Percentiles rank a stretch among this genome's conserved stretches.
phyloP scores from a whole-genome alignment of 2,113 vertebrate species.

The Toxostoma redivivum region DNA sequence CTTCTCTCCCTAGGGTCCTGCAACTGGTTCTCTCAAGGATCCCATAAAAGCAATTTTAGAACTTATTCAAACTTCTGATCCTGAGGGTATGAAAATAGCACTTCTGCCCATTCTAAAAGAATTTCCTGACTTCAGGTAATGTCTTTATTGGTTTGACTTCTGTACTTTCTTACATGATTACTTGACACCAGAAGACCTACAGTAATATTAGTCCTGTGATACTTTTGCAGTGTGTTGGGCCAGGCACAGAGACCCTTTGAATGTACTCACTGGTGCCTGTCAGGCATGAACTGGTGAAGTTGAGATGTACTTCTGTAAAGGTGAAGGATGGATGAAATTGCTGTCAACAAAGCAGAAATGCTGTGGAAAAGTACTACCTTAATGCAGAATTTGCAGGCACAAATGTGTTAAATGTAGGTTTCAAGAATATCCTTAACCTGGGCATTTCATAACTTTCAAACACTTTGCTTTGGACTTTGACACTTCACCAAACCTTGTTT shows the following conservation, averaged over 20 bases:
- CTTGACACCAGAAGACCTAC: background rate
- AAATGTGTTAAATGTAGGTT: background rate
- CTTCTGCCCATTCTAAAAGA: constrained; percentile 35
- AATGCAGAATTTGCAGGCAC: background rate
- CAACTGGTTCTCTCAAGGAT: background rate
- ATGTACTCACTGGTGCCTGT: background rate
- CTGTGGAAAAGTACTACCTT: background rate
- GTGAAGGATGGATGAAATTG: background rate
- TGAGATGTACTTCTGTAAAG: background rate
- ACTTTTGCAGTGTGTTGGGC: background rate
- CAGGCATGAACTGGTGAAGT: background rate
- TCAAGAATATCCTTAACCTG: background rate
- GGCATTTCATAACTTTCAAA: background rate
- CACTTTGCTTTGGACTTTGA: background rate
- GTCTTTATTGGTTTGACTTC: background rate
- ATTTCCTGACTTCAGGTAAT: constrained; percentile 52
- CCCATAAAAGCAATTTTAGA: constrained; percentile 33
- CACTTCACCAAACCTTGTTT: background rate
- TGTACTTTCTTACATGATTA: background rate
- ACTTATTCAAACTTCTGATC: constrained; percentile 29
- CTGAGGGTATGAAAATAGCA: constrained; percentile 60
- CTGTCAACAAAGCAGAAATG: background rate
- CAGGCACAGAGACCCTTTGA: background rate
- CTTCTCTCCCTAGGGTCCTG: constrained; percentile 18
- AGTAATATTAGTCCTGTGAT: background rate